Evolutionary conservation across 2,113 vertebrate species (phyloP).

Genomic region (Corythornis cristatus): DNA sequence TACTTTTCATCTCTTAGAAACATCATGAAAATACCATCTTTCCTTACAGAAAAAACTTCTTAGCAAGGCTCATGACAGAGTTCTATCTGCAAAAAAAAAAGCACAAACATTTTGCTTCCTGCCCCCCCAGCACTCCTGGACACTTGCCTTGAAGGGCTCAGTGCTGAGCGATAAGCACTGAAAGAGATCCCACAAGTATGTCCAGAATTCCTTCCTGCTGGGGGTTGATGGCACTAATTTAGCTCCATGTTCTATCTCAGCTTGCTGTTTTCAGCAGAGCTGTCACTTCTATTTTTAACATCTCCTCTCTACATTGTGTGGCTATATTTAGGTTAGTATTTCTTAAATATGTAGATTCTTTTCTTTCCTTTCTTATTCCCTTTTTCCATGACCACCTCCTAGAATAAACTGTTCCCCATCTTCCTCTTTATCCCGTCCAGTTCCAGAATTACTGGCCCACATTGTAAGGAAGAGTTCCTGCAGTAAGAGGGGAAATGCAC

Average conservation of each 20-base stretch:
- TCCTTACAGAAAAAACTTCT: background rate
- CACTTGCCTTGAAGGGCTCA: background rate
- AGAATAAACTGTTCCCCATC: background rate
- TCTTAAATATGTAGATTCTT: background rate
- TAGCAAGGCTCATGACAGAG: background rate
- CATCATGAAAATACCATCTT: background rate
- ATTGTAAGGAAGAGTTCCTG: background rate
- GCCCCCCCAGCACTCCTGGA: background rate
- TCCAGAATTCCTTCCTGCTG: background rate
- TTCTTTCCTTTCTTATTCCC: background rate
- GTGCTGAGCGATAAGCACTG: background rate
- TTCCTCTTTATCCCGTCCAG: background rate
- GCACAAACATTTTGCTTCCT: background rate
- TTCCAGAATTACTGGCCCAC: background rate
- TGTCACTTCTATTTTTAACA: background rate
- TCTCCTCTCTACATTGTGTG: background rate
- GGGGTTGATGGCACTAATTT: background rate
- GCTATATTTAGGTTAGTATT: background rate
- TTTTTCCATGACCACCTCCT: background rate
- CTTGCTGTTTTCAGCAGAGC: background rate
- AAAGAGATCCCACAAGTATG: background rate
- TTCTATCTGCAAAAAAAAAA: background rate
- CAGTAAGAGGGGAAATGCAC: background rate
- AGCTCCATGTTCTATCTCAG: background rate
- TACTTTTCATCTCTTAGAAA: background rate